Conservation (phyloP, 2,797 vertebrate species). For the Acanthurus lineatus region DNA sequence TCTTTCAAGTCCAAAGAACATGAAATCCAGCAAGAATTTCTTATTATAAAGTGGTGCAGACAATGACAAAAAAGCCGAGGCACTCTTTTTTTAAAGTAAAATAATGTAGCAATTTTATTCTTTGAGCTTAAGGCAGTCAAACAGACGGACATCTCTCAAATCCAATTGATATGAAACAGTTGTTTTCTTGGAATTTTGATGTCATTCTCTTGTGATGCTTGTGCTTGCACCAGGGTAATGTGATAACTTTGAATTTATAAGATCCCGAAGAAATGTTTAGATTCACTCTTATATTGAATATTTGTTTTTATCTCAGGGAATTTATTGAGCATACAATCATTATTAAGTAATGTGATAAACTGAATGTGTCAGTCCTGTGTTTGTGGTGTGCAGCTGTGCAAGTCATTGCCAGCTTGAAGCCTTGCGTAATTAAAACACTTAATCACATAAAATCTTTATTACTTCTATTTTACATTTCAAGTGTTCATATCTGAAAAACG, state of each 20-base stretch:
- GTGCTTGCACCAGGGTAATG: constrained; percentile 39
- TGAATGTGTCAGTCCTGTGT: constrained; percentile 37
- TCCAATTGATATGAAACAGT: not conserved
- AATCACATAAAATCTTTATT: not conserved
- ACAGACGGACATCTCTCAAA: not conserved
- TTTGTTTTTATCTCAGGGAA: constrained; percentile 69
- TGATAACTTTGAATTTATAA: constrained; percentile 11
- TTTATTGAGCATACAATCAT: constrained; percentile 60
- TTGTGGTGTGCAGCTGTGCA: constrained; percentile 20
- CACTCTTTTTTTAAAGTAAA: too few species aligned
- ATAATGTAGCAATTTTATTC: too few species aligned
- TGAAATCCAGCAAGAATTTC: too few species aligned
- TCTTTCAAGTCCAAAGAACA: too few species aligned
- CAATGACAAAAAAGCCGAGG: too few species aligned
- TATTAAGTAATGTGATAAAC: constrained; percentile 29
- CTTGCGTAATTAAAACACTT: constrained; percentile 53
- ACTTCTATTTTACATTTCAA: not conserved
- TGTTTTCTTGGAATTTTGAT: constrained; percentile 22
- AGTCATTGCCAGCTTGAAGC: constrained; percentile 11
- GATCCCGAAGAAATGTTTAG: constrained; percentile 14
- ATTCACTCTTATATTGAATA: constrained; percentile 4
- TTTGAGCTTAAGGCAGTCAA: too few species aligned
- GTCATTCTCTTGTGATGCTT: constrained; percentile 21
- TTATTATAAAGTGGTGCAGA: too few species aligned
- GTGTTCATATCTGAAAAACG: not conserved